Percentiles rank a stretch among this genome's conserved stretches.
Evolutionary conservation across 2,113 vertebrate genomes (phyloP).

Genomic region (Abramis brama): DNA sequence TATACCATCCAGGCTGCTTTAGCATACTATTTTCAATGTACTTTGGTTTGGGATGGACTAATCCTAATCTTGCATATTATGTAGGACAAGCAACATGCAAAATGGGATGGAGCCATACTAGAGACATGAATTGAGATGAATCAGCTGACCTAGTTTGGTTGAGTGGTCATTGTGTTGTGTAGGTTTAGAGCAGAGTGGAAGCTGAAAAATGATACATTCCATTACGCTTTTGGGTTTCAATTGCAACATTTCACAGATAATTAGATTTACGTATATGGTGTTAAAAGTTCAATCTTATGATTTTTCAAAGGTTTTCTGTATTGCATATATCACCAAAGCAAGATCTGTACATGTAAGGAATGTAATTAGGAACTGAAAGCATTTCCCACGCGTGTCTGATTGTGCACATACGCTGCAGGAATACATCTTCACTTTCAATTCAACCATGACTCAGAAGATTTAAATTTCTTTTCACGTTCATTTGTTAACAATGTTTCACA

Average conservation of each 20-base stretch:
- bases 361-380: background rate
- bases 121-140: background rate
- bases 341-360: background rate
- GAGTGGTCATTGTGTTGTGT: constrained; percentile 34
- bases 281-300: background rate
- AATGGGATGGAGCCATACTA: background rate
- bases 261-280: background rate
- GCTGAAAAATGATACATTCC: background rate
- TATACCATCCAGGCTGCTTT: background rate
- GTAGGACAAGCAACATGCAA: background rate
- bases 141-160: constrained; percentile 64
- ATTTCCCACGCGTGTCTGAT: background rate
- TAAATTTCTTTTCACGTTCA: background rate
- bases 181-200: background rate
- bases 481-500: background rate
- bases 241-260: background rate
- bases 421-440: constrained; percentile 5
- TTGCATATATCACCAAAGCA: background rate
- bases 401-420: background rate
- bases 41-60: background rate
- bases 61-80: background rate
- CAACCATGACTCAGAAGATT: background rate
- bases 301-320: background rate
- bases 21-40: background rate
- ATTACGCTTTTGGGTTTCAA: background rate